phyloP scores from a whole-genome alignment of 2,797 vertebrate species.

The Mallotus villosus region DNA sequence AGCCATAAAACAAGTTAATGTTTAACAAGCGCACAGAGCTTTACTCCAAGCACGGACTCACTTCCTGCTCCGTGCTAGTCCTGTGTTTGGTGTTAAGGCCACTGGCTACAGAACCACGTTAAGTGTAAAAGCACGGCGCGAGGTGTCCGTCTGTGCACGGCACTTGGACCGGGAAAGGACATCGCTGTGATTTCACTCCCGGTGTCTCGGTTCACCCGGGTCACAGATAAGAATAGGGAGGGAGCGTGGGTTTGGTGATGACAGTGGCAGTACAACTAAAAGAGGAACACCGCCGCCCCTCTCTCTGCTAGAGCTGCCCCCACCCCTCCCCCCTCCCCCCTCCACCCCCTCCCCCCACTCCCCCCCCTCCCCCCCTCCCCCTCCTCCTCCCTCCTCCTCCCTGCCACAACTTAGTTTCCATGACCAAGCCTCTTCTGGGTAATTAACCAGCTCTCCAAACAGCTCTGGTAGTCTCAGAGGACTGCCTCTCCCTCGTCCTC shows the following conservation, averaged over 20 bases:
- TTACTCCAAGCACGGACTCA: conserved; percentile 26
- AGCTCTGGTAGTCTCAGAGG: conserved; percentile 65
- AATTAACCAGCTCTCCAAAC: conserved; percentile 76
- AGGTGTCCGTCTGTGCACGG: no score
- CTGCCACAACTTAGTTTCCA: conserved; percentile 66
- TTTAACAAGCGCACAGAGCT: conserved; percentile 74
- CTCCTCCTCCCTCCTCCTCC: neutral
- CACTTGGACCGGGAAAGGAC: no score
- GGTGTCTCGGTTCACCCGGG: neutral
- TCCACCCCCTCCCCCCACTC: neutral
- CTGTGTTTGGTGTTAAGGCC: no score
- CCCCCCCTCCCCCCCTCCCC: neutral
- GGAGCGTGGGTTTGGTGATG: neutral
- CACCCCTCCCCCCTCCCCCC: neutral
- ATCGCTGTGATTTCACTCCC: neutral
- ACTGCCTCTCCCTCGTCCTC: conserved; percentile 46
- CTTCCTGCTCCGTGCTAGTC: conserved; percentile 1
- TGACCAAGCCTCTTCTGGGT: conserved; percentile 78
- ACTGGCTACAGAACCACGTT: no score
- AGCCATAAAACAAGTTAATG: conserved; percentile 80
- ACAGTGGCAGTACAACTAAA: neutral
- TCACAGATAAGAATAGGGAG: neutral
- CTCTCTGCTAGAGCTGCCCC: no score
- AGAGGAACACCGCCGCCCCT: no score
- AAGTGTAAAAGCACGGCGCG: no score